phyloP scores from a whole-genome alignment of 2,113 vertebrate species.

The Nothoprocta perdicaria region DNA sequence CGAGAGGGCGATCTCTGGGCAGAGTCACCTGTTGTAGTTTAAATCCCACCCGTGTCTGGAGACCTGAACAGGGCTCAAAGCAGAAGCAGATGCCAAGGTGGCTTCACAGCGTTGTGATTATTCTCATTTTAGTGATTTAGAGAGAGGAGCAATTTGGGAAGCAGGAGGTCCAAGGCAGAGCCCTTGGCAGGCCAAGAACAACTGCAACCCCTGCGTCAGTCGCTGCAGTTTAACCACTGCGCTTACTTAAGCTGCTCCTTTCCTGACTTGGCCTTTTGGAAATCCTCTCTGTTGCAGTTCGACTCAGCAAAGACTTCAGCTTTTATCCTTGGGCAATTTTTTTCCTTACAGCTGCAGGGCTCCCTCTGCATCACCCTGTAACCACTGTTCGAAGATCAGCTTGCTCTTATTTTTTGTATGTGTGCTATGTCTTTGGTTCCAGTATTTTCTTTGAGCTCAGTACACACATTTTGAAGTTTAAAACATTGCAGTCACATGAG shows the following conservation, averaged over 20 bases:
- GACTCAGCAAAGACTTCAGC: neutral
- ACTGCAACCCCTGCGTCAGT: neutral
- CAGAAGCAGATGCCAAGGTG: neutral
- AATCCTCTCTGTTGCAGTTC: neutral
- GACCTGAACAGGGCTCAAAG: neutral
- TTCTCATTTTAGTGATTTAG: constrained; percentile 31
- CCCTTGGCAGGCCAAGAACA: constrained; percentile 8
- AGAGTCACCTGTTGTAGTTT: neutral
- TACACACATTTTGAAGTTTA: neutral
- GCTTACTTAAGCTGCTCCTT: neutral
- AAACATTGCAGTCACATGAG: neutral
- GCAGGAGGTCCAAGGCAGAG: neutral
- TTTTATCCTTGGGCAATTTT: neutral
- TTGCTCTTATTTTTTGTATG: neutral
- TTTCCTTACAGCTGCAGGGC: neutral
- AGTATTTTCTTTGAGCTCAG: neutral
- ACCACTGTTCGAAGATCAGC: neutral
- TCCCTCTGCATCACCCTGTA: neutral
- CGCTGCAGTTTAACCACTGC: neutral
- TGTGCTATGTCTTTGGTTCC: neutral
- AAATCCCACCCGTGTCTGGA: neutral
- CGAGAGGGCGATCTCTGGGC: neutral
- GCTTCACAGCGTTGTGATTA: neutral
- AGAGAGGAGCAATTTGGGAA: neutral
- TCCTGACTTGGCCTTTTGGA: neutral